phyloP scores from a whole-genome alignment of 2,113 vertebrate species.

The Gymnocephalus cernua region DNA sequence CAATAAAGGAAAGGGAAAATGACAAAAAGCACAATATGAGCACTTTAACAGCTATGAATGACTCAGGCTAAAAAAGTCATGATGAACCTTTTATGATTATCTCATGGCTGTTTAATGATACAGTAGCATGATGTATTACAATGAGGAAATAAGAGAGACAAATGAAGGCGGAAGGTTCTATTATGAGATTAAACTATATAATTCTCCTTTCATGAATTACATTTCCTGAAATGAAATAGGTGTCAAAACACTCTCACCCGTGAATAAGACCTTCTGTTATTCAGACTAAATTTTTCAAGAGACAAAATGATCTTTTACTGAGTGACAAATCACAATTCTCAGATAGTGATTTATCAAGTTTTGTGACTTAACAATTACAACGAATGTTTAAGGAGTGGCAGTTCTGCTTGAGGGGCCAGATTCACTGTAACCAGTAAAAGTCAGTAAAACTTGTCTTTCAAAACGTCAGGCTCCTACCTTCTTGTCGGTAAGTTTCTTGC shows the following conservation, averaged over 20 bases:
- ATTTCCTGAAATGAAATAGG: neutral
- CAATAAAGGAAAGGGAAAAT: no score
- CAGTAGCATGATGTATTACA: neutral
- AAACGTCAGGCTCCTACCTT: conserved; percentile 84
- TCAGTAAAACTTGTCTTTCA: neutral
- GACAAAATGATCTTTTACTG: neutral
- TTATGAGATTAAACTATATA: neutral
- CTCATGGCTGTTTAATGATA: neutral
- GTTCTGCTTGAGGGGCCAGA: neutral
- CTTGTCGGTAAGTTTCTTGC: conserved; percentile 95
- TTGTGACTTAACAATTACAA: neutral
- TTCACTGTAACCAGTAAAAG: neutral
- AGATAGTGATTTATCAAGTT: neutral
- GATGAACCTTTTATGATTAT: neutral
- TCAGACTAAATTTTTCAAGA: neutral
- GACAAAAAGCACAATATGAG: no score
- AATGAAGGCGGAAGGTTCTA: neutral
- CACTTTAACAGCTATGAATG: neutral
- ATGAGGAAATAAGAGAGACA: neutral
- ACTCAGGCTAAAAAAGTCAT: neutral
- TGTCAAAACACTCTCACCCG: neutral
- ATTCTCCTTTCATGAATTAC: conserved; percentile 7
- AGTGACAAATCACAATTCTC: neutral
- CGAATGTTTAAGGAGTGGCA: neutral
- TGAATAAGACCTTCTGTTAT: neutral